These are phyloP conservation scores for Leucophenga varia DNA, from an alignment of 1,140 invertebrate species.

Conservation along the genomic window DNA sequence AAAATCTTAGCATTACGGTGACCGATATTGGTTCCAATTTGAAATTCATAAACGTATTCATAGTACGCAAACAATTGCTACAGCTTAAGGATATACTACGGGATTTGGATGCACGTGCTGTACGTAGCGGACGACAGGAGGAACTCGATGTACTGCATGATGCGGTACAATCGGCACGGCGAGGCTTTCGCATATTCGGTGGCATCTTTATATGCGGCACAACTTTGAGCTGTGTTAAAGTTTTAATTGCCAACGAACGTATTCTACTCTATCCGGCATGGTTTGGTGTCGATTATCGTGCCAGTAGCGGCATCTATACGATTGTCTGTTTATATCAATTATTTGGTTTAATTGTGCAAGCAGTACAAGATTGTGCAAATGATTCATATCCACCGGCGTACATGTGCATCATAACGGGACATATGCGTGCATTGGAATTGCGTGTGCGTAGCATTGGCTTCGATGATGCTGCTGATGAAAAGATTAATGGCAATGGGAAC, in stretches of 20 bases:
- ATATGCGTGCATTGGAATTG: slow-evolving; percentile 39
- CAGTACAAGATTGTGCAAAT: slow-evolving; percentile 39
- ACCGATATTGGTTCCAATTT: slow-evolving; percentile 40
- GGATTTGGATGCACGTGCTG: slow-evolving; percentile 24
- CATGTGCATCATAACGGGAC: slow-evolving; percentile 35
- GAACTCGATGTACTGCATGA: slow-evolving; percentile 19
- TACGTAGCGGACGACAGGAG: background rate
- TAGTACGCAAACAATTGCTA: slow-evolving; percentile 27
- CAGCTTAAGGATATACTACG: slow-evolving; percentile 21
- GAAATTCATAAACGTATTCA: slow-evolving; percentile 42
- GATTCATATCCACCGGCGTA: slow-evolving; percentile 48
- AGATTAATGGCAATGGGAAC: background rate
- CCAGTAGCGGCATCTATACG: slow-evolving; percentile 14
- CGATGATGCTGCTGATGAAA: background rate
- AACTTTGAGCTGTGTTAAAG: slow-evolving; percentile 28
- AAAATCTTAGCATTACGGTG: slow-evolving; percentile 45
- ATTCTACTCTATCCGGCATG: slow-evolving; percentile 41
- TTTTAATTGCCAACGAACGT: slow-evolving; percentile 18
- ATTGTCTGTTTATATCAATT: slow-evolving; percentile 33
- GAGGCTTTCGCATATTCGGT: slow-evolving; percentile 28
- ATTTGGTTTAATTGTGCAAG: slow-evolving; percentile 34
- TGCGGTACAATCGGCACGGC: slow-evolving; percentile 18
- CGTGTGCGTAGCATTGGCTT: slow-evolving; percentile 33
- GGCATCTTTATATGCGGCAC: slow-evolving; percentile 40
- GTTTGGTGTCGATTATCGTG: slow-evolving; percentile 37